These are phyloP conservation scores for Vollenhovia emeryi DNA, from an alignment of 1,140 invertebrate genomes.

Conservation along the genomic window DNA sequence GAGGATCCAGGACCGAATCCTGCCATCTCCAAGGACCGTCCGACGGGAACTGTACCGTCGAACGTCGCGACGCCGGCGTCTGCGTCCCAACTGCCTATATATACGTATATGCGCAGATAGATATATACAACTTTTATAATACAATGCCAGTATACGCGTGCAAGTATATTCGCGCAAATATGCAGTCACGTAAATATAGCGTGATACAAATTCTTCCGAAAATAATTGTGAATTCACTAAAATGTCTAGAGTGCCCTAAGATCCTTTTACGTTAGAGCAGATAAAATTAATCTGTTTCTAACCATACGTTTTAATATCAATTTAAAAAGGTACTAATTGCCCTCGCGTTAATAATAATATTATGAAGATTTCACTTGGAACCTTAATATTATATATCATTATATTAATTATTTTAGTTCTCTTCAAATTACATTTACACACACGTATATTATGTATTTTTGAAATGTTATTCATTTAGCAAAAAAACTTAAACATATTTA, in stretches of 20 bases:
- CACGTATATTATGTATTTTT: no score
- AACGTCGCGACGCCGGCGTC: slow-evolving; percentile 84
- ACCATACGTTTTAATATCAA: background rate
- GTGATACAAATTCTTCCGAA: slow-evolving; percentile 37
- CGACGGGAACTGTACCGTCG: slow-evolving; percentile 84
- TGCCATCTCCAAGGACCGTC: slow-evolving; percentile 83
- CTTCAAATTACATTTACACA: no score
- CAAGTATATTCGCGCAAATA: slow-evolving; percentile 61
- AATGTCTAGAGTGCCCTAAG: background rate
- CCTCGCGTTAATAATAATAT: background rate
- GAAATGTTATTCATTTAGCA: no score
- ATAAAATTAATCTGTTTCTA: background rate
- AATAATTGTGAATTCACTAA: slow-evolving; percentile 42
- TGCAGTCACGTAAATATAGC: slow-evolving; percentile 21
- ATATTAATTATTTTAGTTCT: background rate
- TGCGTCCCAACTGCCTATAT: slow-evolving; percentile 78
- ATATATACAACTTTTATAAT: slow-evolving; percentile 66
- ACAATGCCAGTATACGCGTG: slow-evolving; percentile 58
- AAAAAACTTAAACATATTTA: no score
- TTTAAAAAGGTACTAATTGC: background rate
- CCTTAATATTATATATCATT: no score
- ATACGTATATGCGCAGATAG: slow-evolving; percentile 51
- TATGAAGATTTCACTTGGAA: no score
- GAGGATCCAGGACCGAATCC: slow-evolving; percentile 73
- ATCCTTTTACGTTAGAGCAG: background rate